These are phyloP conservation scores for Holcopasites calliopsidis DNA, from an alignment of 1,140 invertebrate genomes.

Conservation along the genomic window DNA sequence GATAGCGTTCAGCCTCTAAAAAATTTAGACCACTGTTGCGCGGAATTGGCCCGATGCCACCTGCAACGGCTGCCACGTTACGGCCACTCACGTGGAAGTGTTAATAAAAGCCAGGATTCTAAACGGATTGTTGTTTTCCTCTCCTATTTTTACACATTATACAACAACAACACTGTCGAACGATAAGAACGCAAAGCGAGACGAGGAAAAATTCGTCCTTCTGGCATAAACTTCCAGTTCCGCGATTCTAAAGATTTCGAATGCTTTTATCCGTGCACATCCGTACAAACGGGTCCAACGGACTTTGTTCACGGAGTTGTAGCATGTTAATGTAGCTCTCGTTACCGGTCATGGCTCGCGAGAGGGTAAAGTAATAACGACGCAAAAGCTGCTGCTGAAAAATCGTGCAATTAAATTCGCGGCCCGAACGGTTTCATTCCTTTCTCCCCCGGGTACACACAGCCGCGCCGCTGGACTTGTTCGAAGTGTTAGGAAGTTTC, in stretches of 20 bases:
- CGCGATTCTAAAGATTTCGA: no score
- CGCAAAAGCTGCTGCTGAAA: slow-evolving; percentile 9
- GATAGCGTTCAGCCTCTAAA: neutral
- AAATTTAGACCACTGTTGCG: slow-evolving; percentile 30
- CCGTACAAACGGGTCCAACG: neutral
- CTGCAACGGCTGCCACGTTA: neutral
- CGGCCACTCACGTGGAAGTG: neutral
- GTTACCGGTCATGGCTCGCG: no score
- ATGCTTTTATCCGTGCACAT: no score
- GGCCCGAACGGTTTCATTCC: slow-evolving; percentile 6
- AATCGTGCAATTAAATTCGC: slow-evolving; percentile 57
- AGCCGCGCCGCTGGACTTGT: slow-evolving; percentile 4
- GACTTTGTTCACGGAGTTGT: neutral
- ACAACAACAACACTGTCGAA: neutral
- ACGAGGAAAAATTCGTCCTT: no score
- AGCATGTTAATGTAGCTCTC: neutral
- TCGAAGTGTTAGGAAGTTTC: slow-evolving; percentile 51
- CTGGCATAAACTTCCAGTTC: no score
- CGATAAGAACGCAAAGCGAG: neutral
- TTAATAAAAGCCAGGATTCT: slow-evolving; percentile 49
- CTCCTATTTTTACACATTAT: neutral
- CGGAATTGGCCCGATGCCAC: slow-evolving; percentile 41
- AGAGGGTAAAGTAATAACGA: slow-evolving; percentile 49
- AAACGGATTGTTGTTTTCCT: slow-evolving; percentile 21
- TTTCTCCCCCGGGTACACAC: neutral